Conservation (phyloP, 2,888 invertebrate species). For the Hemistola chrysoprasaria region DNA sequence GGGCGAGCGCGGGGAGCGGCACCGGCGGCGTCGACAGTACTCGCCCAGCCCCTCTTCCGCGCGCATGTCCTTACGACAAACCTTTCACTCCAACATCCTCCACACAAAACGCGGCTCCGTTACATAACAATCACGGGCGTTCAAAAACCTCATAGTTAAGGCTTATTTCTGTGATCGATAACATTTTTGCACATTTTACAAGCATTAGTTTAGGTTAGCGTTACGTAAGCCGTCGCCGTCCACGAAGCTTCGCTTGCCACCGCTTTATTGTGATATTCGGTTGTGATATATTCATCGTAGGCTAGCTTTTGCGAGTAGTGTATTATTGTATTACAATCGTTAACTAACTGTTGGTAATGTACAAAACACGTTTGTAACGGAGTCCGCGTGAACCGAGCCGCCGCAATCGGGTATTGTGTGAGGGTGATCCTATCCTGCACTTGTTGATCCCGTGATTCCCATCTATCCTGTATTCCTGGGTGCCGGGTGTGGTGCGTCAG, state of each 20-base stretch:
- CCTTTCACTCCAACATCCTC: slow-evolving; percentile 56
- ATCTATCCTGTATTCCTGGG: slow-evolving; percentile 41
- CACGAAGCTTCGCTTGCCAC: slow-evolving; percentile 80
- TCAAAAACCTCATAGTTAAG: slow-evolving; percentile 68
- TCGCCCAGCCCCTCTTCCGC: slow-evolving; percentile 69
- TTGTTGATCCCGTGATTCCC: slow-evolving; percentile 48
- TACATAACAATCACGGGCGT: slow-evolving; percentile 70
- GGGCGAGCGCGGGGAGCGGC: slow-evolving; percentile 38
- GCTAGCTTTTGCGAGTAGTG: slow-evolving; percentile 75
- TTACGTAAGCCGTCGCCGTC: slow-evolving; percentile 81
- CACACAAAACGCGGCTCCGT: slow-evolving; percentile 67
- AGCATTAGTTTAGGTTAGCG: slow-evolving; percentile 64
- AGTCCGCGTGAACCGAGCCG: slow-evolving; percentile 46
- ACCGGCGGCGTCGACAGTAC: slow-evolving; percentile 60
- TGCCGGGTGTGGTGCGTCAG: slow-evolving; percentile 35
- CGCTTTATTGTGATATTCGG: slow-evolving; percentile 79
- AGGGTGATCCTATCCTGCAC: slow-evolving; percentile 39
- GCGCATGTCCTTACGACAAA: slow-evolving; percentile 67
- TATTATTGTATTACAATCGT: slow-evolving; percentile 7
- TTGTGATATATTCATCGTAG: slow-evolving; percentile 74
- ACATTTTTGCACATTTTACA: slow-evolving; percentile 76
- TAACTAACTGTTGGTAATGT: too few species aligned
- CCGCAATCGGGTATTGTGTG: slow-evolving; percentile 44
- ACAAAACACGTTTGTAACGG: slow-evolving; percentile 39
- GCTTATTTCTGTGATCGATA: slow-evolving; percentile 79